Base-by-base conservation (phyloP, 53 echinoderm and acorn worm genomes). In the Crossaster papposus region DNA sequence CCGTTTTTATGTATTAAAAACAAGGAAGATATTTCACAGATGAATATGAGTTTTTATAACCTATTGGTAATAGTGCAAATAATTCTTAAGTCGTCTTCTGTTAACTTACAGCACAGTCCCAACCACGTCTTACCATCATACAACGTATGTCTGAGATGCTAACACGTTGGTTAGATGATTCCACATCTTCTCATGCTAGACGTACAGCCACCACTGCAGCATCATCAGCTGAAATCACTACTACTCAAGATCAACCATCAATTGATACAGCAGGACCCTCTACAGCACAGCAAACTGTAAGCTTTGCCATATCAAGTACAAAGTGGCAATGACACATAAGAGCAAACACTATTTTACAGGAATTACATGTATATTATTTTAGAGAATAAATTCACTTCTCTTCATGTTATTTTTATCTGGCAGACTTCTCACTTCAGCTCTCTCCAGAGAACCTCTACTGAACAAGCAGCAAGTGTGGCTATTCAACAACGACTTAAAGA, bases 61-160 rank as follows among this genome's bases (percentile, higher is more conserved):
- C 9, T 44, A n/a, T 44, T 44, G 44, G 44, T 7, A 44, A 44
- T 44, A 44, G 9, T 44, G 44, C 9, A 9, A 44, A 68, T 68
- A 68, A 26, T 4, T 68, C 28, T 26, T 44, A 5, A 44, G 44
- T 44, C 44, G 44, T 44, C 44, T 44, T 68, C 24, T 68, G 28
- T 36, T 37, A 18, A 30, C 86, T 29, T 74, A 15, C 14, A 63
- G 89, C 89, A 2, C 91, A 91, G 53, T 53, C 91, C 14, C 91
- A 91, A 18, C 95, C 97, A 14, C 79, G 94, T 80, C 81, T 94
- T 28, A 96, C 95, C 30, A 94, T 97, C 70, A 94, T 99, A 34
- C 99, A 99, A 83, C 80, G 96, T 11, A 96, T 99, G 96, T 95
- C 96, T 20, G 99, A 99, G 88, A 96, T 99, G 95, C 70, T 99